Conservation (phyloP, 2,888 invertebrate genomes). For the Limenitis camilla region DNA sequence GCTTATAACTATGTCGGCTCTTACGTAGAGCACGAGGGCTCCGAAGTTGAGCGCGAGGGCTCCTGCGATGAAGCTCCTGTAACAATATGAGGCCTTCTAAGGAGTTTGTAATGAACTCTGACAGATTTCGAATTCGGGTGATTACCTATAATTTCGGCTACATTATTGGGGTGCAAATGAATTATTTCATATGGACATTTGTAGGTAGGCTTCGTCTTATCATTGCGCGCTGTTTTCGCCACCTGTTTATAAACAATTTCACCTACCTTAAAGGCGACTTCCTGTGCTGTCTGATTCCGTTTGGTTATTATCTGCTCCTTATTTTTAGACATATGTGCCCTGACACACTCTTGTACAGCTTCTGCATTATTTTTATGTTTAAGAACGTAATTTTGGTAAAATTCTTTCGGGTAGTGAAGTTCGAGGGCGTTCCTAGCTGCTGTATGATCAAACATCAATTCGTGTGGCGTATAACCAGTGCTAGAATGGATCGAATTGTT, state of each 20-base stretch:
- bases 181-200: neutral
- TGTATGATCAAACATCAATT: slow-evolving; percentile 19
- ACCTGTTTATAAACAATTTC: no score
- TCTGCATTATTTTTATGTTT: no score
- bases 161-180: neutral
- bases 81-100: neutral
- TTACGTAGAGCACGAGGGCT: no score
- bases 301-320: no score
- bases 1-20: no score
- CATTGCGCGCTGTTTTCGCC: no score
- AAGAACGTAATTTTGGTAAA: neutral
- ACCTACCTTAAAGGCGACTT: no score
- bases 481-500: no score
- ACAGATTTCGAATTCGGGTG: neutral
- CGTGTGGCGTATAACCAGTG: slow-evolving; percentile 21
- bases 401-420: neutral
- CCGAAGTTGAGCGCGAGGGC: no score
- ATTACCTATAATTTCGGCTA: neutral
- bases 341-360: no score
- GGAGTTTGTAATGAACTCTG: neutral
- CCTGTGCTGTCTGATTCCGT: no score
- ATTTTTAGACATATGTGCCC: no score
- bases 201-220: neutral
- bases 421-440: slow-evolving; percentile 1
- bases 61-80: neutral